Base-by-base conservation (phyloP, 2,888 invertebrate genomes). In the Arrhopalites spinosus region DNA sequence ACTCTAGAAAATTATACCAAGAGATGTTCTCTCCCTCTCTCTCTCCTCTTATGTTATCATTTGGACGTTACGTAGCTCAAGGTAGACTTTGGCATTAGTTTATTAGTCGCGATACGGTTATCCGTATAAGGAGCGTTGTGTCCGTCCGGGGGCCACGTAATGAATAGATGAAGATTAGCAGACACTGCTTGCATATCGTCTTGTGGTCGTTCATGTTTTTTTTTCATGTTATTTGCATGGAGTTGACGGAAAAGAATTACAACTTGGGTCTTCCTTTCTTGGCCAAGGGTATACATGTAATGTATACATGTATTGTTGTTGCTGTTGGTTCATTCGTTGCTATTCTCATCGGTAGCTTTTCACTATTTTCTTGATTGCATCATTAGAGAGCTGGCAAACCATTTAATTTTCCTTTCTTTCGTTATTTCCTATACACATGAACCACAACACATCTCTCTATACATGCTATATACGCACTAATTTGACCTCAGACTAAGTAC, bases 401-500 rank as follows among this genome's bases (percentile, higher is more conserved):
- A 59, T 59, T 59, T 59, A 59, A 59, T 59, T 59, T 59, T 25
- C 59, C 59, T 59, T 59, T 23, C 25, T 59, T 20, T 59, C 59
- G 59, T 25, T n/a, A 59, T 25, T 59, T 59, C 23, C 25, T 59
- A 25, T 27, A 59, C 59, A 23, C 25, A n/a, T n/a, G n/a, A 3
- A 7, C 59, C 25, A 59, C 25, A 20, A 25, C 59, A 25, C 59
- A 23, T 13, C 7, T 59, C 23, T 15, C 59, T 15, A 27, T 56
- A 56, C 15, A 13, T 8, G 23, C 15, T 20, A 7, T 27, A 15
- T 27, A 59, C 25, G 59, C 25, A n/a, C 50, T 50, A 50, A 50
- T n/a, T 50, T 50, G 36, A 36, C 36, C 36, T 36, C 11, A 36
- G 36, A 36, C 36, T 11, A 36, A 7, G 36, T 36, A 7, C 36